Evolutionary conservation across 2,888 invertebrate genomes (phyloP).

Genomic region (Taphrorychus bicolor): DNA sequence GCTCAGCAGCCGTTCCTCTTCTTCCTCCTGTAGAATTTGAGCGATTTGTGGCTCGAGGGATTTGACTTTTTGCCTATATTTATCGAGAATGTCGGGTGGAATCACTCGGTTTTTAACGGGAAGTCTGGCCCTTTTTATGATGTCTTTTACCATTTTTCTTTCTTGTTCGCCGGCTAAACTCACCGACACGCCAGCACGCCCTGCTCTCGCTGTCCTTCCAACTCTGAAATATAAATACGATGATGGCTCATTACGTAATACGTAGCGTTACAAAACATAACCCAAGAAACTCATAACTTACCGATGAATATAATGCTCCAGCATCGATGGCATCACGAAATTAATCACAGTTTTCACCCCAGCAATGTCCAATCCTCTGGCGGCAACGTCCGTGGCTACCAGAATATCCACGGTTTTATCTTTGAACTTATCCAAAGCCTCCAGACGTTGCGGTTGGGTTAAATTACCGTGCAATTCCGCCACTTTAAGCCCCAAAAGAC

Average conservation of each 20-base stretch:
- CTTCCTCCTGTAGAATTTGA: constrained; percentile 83
- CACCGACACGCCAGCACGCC: constrained; percentile 87
- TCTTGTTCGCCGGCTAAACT: constrained; percentile 95
- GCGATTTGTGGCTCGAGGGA: constrained; percentile 82
- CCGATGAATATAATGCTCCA: constrained; percentile 94
- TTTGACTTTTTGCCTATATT: constrained; percentile 78
- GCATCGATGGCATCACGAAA: constrained; percentile 91
- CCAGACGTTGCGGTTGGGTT: constrained; percentile 93
- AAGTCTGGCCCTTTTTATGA: constrained; percentile 84
- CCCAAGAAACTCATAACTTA: too few relatives aligned
- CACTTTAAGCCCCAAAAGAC: constrained; percentile 86
- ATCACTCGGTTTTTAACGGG: constrained; percentile 89
- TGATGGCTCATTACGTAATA: too few relatives aligned
- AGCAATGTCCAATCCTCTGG: constrained; percentile 89
- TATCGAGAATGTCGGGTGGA: constrained; percentile 87
- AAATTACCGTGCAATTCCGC: constrained; percentile 94
- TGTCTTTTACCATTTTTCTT: constrained; percentile 87
- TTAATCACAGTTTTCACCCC: constrained; percentile 97
- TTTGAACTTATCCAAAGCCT: constrained; percentile 87
- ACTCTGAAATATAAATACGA: constrained; percentile 28
- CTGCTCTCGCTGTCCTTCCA: constrained; percentile 41
- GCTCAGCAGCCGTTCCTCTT: constrained; percentile 79
- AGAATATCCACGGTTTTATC: constrained; percentile 81
- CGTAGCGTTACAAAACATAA: background rate
- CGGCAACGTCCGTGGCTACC: constrained; percentile 96